Conservation (phyloP, 1,140 invertebrate genomes). For the Pogonus chalceus region DNA sequence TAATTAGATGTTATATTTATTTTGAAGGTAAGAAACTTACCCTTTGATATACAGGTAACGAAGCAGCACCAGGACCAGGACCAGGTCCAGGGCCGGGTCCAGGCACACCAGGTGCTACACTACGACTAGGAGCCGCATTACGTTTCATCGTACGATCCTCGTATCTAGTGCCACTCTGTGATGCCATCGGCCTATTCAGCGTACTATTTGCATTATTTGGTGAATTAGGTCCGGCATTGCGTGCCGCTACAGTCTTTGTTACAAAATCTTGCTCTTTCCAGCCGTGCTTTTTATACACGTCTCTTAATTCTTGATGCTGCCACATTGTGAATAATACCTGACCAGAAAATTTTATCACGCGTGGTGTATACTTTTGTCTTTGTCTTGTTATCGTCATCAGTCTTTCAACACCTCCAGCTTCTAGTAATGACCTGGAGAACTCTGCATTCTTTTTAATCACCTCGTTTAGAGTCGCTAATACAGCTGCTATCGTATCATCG, state of each 20-base stretch:
- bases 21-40: too few relatives aligned
- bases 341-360: slow-evolving; percentile 92
- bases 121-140: slow-evolving; percentile 33
- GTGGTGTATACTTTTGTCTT: slow-evolving; percentile 75
- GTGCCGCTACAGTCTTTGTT: slow-evolving; percentile 56
- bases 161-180: slow-evolving; percentile 84
- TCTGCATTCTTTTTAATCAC: slow-evolving; percentile 95
- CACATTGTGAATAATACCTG: slow-evolving; percentile 97
- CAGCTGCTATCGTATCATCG: slow-evolving; percentile 95
- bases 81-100: slow-evolving; percentile 17
- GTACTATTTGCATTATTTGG: slow-evolving; percentile 89
- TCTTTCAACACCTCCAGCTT: slow-evolving; percentile 84
- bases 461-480: slow-evolving; percentile 94
- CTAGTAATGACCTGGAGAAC: slow-evolving; percentile 84
- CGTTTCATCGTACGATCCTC: slow-evolving; percentile 82
- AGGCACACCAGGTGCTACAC: slow-evolving; percentile 36
- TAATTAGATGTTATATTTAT: too few relatives aligned
- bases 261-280: slow-evolving; percentile 93
- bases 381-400: slow-evolving; percentile 84
- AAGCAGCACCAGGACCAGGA: slow-evolving; percentile 7
- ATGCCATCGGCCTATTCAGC: slow-evolving; percentile 87
- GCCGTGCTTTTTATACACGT: slow-evolving; percentile 91
- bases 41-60: slow-evolving; percentile 26
- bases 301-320: slow-evolving; percentile 93
- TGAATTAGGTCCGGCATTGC: slow-evolving; percentile 65